Evolutionary conservation across 1,140 invertebrate genomes (phyloP), one percentile per base, ranked within the genome.

Genomic region (Tenebrio molitor): DNA sequence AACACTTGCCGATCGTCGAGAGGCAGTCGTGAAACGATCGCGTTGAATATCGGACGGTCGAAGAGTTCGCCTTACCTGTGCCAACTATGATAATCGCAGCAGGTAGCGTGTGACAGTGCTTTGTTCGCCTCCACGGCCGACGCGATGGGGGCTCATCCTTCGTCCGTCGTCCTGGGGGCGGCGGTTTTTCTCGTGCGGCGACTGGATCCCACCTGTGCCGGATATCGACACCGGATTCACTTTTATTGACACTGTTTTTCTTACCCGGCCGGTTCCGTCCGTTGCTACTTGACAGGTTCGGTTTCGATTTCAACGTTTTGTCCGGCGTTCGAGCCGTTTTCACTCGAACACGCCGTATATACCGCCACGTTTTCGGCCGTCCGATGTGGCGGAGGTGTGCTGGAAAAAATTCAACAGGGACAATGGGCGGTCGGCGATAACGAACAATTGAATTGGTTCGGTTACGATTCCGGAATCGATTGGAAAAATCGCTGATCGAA

Each of bases 211-310:
- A 25, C n/a, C 5, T 12, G n/a, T 58, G 23, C 64, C 19, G 64
- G 64, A 41, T 44, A 42, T 66, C 64, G 62, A 8, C 33, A 65
- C 17, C 17, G 46, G 68, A 74, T 75, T 75, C 70, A 72, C 74
- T 75, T 72, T 75, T 75, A 71, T 75, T 75, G 74, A 72, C 71
- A 75, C 71, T 71, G 70, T 75, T 75, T 75, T 75, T 69, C 70
- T 71, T 72, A 39, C 53, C 4, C 44, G 25, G 46, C 67, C 69
- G 63, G 64, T 69, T 72, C 72, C 25, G 71, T 72, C 72, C 25
- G 71, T 71, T 73, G 73, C 70, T 71, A 77, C 73, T 71, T 76
- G 70, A 74, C 73, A 74, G 75, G 75, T 77, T 77, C 72, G 69
- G 75, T 76, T 74, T 76, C 75, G 72, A 74, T 76, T 76, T 76